Percentiles rank a stretch among this genome's conserved stretches.
Evolutionary conservation across 2,113 vertebrate species (phyloP).

Genomic region (Siphamia tubifer): DNA sequence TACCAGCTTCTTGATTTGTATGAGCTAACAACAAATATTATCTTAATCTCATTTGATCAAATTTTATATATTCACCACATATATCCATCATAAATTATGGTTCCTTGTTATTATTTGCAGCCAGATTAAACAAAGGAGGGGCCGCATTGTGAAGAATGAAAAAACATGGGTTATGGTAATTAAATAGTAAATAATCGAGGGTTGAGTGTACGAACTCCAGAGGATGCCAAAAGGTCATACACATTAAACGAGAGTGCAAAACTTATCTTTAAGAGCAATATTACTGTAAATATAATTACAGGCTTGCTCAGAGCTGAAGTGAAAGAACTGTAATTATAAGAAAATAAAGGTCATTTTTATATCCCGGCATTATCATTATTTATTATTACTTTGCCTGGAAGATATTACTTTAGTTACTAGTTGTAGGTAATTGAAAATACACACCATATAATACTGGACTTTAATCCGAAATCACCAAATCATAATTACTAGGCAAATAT

Average conservation of each 20-base stretch:
- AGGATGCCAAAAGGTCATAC: too few species aligned
- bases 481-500: not conserved
- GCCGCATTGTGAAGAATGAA: not conserved
- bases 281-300: too few species aligned
- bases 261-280: too few species aligned
- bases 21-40: constrained; percentile 54
- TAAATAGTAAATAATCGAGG: too few species aligned
- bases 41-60: constrained; percentile 14
- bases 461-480: not conserved
- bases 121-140: not conserved
- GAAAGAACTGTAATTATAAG: not conserved
- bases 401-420: not conserved
- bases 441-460: not conserved
- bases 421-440: not conserved
- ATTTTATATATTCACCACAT: not conserved
- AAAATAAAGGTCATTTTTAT: not conserved
- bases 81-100: not conserved
- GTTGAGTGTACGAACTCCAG: too few species aligned
- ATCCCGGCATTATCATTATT: not conserved
- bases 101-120: not conserved
- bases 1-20: constrained; percentile 53
- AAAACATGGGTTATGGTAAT: not conserved
- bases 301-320: not conserved
- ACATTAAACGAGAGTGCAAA: too few species aligned
- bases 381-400: not conserved